Evolutionary conservation across 2,888 invertebrate species (phyloP), one percentile per base, ranked within the genome.

Genomic region (Branchipolynoe longqiensis): DNA sequence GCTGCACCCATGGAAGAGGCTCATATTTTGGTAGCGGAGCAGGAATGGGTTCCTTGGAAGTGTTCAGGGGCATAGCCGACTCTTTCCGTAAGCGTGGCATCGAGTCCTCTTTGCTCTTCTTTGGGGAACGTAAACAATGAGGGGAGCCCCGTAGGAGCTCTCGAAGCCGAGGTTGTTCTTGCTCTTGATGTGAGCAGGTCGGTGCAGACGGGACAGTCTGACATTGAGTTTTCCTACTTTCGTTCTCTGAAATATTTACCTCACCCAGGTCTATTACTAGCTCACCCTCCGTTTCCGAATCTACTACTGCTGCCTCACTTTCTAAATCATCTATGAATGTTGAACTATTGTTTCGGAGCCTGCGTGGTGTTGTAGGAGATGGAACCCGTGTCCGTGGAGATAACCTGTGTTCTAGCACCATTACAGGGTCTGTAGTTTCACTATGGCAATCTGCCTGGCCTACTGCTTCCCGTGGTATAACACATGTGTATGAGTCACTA

Each of bases 61-160:
- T n/a, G n/a, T n/a, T 58, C 4, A 40, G 62, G 18, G 82, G 31
- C 58, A 82, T n/a, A 59, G 18, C 62, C 4, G 58, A 12, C 58
- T 82, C 82, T 82, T 82, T 82, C n/a, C 82, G 31, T 58, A 82
- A 59, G 6, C 82, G 56, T 6, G 82, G 82, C 82, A 82, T 82
- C 33, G 56, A 38, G 58, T 59, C 59, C 18, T 54, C 58, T 58
- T 82, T 56, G 4, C 31, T 33, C 12, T 38, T 54, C 12, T 56
- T 38, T 1, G 82, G 38, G 12, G 38, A 58, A 8, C 56, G 56
- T 28, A 58, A 38, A 62, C 33, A 28, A 22, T 64, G 64, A 31
- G 64, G 33, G 28, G 33, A 31, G 6, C 28, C 33, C 4, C 58
- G 58, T 6, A 64, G 64, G 33, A 64, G 64, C 22, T 64, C 64